Percentiles rank a stretch among this genome's conserved stretches.
Conservation (phyloP, 1,140 invertebrate genomes). For the Andrena cerasifolii region DNA sequence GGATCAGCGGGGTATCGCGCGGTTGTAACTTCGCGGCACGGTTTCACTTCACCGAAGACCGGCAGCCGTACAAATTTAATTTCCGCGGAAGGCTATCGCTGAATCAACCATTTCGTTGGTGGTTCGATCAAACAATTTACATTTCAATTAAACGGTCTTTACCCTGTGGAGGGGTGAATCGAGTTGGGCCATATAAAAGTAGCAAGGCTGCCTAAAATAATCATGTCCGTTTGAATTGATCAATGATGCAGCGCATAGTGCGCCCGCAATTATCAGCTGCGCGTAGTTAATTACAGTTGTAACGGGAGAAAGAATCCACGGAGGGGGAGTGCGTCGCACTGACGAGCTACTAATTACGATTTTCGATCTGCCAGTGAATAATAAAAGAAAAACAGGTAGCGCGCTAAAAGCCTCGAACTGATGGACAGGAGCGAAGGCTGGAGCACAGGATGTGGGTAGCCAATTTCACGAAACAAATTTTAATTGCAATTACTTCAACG, state of each 20-base stretch:
- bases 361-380: slow-evolving; percentile 52
- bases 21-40: not conserved
- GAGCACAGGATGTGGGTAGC: slow-evolving; percentile 49
- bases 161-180: slow-evolving; percentile 23
- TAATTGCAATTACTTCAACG: slow-evolving; percentile 65
- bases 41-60: slow-evolving; percentile 17
- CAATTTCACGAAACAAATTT: slow-evolving; percentile 68
- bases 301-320: not conserved
- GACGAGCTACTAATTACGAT: slow-evolving; percentile 51
- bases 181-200: not conserved
- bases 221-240: slow-evolving; percentile 24
- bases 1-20: too few relatives aligned
- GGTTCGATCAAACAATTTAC: slow-evolving; percentile 37
- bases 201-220: slow-evolving; percentile 4
- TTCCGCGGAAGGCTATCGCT: slow-evolving; percentile 12
- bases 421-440: slow-evolving; percentile 21
- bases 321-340: not conserved
- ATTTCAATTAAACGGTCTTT: slow-evolving; percentile 35
- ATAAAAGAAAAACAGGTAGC: slow-evolving; percentile 56
- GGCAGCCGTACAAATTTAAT: slow-evolving; percentile 18
- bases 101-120: not conserved
- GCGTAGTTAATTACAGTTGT: slow-evolving; percentile 31
- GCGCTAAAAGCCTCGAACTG: slow-evolving; percentile 48
- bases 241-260: not conserved
- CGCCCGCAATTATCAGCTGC: slow-evolving; percentile 39